These are phyloP conservation scores for Rhizoglyphus robini DNA, from an alignment of 1,140 invertebrate species.

Conservation along the genomic window DNA sequence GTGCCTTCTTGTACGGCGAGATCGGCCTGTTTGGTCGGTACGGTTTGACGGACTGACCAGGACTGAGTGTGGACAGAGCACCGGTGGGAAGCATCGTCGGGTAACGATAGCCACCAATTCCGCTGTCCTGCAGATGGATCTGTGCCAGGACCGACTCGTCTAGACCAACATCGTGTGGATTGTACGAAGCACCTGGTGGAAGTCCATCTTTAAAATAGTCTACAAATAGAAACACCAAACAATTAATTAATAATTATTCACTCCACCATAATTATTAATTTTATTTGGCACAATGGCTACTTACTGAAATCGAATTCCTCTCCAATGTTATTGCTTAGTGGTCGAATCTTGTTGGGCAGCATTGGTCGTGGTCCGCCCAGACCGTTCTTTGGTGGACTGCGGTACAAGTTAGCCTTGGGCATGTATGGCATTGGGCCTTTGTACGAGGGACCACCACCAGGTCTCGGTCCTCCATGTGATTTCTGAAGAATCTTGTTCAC, in stretches of 20 bases:
- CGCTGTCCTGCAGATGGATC: neutral
- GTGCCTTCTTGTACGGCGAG: neutral
- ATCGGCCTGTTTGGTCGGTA: neutral
- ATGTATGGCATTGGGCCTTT: too few species aligned
- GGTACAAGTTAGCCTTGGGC: slow-evolving; percentile 2
- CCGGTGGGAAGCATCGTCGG: neutral
- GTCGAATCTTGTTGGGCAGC: neutral
- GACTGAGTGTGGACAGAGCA: neutral
- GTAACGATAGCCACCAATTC: slow-evolving; percentile 12
- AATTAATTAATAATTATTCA: slow-evolving; percentile 4
- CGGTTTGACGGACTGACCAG: neutral
- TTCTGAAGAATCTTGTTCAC: slow-evolving; percentile 11
- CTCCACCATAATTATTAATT: neutral
- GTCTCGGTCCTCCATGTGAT: neutral
- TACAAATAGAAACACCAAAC: neutral
- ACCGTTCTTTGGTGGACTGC: neutral
- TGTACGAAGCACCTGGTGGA: slow-evolving; percentile 18
- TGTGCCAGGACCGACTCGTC: slow-evolving; percentile 19
- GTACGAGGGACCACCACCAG: neutral
- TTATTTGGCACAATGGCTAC: neutral
- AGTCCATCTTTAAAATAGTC: slow-evolving; percentile 12
- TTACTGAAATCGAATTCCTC: slow-evolving; percentile 14
- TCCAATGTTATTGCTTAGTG: neutral
- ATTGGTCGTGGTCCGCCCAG: neutral
- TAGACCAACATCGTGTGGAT: slow-evolving; percentile 17